Percentiles rank a stretch among this genome's conserved stretches.
These are phyloP conservation scores for Leucoraja ocellata DNA, from an alignment of 2,797 vertebrate genomes.

Conservation along the genomic window DNA sequence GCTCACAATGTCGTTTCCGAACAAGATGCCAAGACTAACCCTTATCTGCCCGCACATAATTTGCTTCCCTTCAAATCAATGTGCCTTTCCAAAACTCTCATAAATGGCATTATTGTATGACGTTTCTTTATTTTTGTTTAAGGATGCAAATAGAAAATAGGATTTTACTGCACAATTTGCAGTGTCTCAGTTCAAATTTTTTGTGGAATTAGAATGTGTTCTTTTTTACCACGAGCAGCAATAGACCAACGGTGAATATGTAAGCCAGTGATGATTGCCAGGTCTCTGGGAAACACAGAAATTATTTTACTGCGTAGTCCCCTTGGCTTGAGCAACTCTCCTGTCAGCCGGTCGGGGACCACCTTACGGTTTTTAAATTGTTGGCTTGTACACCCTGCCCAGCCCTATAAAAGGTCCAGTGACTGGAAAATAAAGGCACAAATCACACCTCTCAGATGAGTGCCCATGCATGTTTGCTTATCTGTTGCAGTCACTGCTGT, in stretches of 20 bases:
- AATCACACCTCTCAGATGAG: neutral
- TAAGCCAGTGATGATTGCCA: neutral
- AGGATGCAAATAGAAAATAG: neutral
- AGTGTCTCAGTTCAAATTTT: neutral
- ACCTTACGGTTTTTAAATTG: neutral
- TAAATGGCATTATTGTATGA: neutral
- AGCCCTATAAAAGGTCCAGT: neutral
- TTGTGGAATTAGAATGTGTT: neutral
- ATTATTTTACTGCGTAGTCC: too few relatives aligned
- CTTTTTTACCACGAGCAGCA: too few relatives aligned
- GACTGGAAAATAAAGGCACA: neutral
- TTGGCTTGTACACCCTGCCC: too few relatives aligned
- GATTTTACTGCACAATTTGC: neutral
- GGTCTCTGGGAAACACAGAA: neutral
- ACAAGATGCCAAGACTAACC: too few relatives aligned
- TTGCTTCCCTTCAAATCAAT: too few relatives aligned
- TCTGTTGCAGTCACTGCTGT: slow-evolving; percentile 2
- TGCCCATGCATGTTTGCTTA: slow-evolving; percentile 2
- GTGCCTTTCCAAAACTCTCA: too few relatives aligned
- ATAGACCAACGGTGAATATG: neutral
- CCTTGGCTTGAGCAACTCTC: neutral
- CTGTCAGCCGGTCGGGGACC: neutral
- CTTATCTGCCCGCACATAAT: too few relatives aligned
- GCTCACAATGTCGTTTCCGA: too few relatives aligned
- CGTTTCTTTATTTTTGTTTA: neutral